Evolutionary conservation across 2,888 invertebrate genomes (phyloP), one percentile per base, ranked within the genome.

Genomic region (Fragum fragum): DNA sequence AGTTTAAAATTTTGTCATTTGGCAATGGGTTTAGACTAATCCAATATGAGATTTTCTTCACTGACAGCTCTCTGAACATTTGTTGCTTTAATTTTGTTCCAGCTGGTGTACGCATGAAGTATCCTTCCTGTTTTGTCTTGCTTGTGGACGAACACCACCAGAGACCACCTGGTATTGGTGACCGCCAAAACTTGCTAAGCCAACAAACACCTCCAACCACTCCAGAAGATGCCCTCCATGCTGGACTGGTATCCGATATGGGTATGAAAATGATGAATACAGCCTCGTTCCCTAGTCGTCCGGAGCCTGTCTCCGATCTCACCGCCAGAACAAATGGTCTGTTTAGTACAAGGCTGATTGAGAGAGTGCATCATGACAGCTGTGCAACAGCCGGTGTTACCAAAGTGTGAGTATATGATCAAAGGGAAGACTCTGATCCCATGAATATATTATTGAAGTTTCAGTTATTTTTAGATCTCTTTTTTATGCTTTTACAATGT

Each of bases 81-180:
- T n/a, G n/a, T n/a, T n/a, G n/a, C n/a, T n/a, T 36, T 36, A 6
- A 14, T 3, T 47, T 47, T 47, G 47, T 86, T 88, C n/a, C 96
- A 94, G 98, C 98, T 92, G 98, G 98, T 70, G 97, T 98, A 83
- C 97, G 98, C 94, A 98, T 99, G 98, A 97, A 97, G 87, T 99
- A 99, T 95, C 99, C 99, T 69, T 96, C 97, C 82, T 97, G 97
- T 95, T 99, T 98, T 95, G 98, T 98, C 92, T 96, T 99, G 84
- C 88, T 92, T 83, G 92, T 91, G 89, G 94, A 93, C 57, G 92
- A 89, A 86, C 89, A 91, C 88, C 91, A 92, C 26, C 66, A 91
- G 79, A 93, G 90, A 89, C 83, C 83, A 89, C 83, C 83, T 88
- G 86, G 90, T 88, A 88, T 61, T 29, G 73, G 73, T 47, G 57